phyloP scores from a whole-genome alignment of 2,888 invertebrate genomes.

The Pseudococcus longispinus region DNA sequence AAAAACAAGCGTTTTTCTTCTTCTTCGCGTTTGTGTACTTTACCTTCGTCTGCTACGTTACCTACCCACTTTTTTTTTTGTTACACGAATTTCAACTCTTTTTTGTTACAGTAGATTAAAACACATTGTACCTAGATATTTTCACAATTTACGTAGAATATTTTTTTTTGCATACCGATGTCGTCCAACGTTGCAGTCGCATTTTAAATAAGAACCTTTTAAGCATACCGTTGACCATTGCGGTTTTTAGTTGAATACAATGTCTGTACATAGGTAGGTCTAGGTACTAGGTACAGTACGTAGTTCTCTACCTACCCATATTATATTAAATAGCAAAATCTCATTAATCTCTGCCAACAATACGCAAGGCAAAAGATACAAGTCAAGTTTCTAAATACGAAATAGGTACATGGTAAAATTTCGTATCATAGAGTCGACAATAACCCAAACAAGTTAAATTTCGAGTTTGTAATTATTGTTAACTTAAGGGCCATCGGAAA shows the following conservation, averaged over 20 bases:
- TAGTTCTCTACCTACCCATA: neutral
- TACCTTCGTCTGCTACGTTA: neutral
- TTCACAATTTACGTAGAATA: neutral
- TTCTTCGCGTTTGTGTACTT: neutral
- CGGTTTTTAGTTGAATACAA: neutral
- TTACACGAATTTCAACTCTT: neutral
- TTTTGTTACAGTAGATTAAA: neutral
- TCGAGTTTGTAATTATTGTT: neutral
- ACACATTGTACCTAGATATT: neutral
- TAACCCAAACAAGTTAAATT: neutral
- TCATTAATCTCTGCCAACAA: conserved; percentile 29
- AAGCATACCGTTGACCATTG: neutral
- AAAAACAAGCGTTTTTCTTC: neutral
- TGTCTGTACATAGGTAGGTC: neutral
- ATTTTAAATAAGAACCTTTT: neutral
- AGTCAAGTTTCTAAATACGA: neutral
- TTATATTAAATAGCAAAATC: neutral
- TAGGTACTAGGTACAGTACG: no score
- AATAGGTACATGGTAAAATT: neutral
- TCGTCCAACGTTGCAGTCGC: neutral
- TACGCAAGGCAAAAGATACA: neutral
- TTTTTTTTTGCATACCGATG: neutral
- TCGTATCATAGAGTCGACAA: neutral
- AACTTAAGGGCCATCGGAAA: neutral
- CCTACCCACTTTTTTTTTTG: neutral